Conservation (phyloP, 1,140 invertebrate species). For the Microvelia longipes region DNA sequence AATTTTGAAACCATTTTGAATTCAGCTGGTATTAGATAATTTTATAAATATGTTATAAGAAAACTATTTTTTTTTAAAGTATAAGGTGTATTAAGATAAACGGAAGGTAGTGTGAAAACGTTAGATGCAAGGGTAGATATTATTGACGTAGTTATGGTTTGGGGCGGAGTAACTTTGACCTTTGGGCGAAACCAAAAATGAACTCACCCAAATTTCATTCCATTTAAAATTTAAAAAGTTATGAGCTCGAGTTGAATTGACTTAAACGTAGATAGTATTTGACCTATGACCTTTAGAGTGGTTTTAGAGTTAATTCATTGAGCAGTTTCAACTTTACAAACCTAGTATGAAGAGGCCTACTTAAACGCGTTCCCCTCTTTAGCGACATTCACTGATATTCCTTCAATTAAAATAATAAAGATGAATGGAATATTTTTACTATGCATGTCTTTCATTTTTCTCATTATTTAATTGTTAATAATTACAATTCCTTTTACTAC, state of each 20-base stretch:
- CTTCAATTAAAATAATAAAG: too few relatives aligned
- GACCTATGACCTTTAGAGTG: background rate
- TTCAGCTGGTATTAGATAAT: background rate
- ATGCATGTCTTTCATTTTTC: too few relatives aligned
- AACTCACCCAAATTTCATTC: background rate
- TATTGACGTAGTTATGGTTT: background rate
- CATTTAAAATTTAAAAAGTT: background rate
- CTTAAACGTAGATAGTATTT: background rate
- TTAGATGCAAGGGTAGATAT: too few relatives aligned
- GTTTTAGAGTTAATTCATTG: background rate
- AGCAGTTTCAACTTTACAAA: background rate
- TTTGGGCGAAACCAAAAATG: background rate
- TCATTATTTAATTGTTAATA: too few relatives aligned
- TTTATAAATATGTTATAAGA: background rate
- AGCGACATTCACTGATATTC: background rate
- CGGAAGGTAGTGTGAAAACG: background rate
- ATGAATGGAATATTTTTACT: too few relatives aligned
- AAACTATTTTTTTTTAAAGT: background rate
- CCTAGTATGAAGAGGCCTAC: background rate
- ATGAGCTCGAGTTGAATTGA: too few relatives aligned
- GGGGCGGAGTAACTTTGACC: background rate
- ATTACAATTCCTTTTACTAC: too few relatives aligned
- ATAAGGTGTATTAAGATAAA: background rate
- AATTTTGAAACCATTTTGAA: background rate
- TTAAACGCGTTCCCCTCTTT: background rate